Evolutionary conservation across 2,888 invertebrate genomes (phyloP), one percentile per base, ranked within the genome.

Genomic region (Melanostoma scalare): DNA sequence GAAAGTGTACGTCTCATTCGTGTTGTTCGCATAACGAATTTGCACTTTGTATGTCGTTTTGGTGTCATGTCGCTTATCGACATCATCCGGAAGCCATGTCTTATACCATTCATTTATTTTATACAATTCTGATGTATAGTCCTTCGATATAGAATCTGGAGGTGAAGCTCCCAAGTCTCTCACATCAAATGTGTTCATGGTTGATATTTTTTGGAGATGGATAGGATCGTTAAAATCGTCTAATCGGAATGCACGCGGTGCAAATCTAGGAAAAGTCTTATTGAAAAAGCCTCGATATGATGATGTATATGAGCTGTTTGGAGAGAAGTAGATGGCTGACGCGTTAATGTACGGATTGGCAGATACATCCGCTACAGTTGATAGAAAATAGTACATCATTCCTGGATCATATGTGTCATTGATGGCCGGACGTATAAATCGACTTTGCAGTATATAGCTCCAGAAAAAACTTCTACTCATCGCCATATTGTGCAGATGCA

Each of bases 141-240:
- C 99, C 84, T 94, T 93, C 35, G 96, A 96, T 36, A 94, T 92
- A 55, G 96, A 96, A 4, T 95, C 95, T 0, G 94, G 93, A 0
- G 96, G 94, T 88, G 97, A 94, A 0, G 97, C 96, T 35, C 98
- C 98, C 69, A 98, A 92, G 92, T 98, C 98, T 86, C 94, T 94
- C 1, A 97, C 94, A 80, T 94, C 94, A 86, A 99, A 97, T 0
- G 98, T 99, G 88, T 97, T 97, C 89, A 98, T 92, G 0, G 99
- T 99, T 0, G 99, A 99, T 87, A 98, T 97, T 89, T 98, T 94
- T 90, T 98, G 96, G 87, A 97, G 91, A 92, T 99, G 99, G 68
- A 98, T 97, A 0, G 99, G 98, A 91, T 99, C 98, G 89, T 98
- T 98, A 88, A 97, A 98, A 91, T 98, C 98, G 89, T 98, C 98